Evolutionary conservation across 2,797 vertebrate genomes (phyloP), one percentile per base, ranked within the genome.

Genomic region (Vireo griseus): DNA sequence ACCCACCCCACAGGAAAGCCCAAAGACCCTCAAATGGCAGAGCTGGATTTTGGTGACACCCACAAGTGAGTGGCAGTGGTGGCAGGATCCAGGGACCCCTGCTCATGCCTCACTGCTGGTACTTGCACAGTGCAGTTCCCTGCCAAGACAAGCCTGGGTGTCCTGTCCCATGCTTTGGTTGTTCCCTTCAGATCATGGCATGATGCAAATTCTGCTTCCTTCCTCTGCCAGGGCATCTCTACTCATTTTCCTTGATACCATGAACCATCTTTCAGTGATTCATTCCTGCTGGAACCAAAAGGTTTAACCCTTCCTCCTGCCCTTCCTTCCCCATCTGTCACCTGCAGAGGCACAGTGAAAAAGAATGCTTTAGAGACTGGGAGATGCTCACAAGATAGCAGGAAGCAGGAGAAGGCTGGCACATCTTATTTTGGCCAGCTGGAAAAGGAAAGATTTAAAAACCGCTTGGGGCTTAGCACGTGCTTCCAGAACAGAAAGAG

Each of bases 1-100:
- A 67, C 12, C 16, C 19, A 42, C 35, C 26, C 29, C 21, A n/a
- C 2, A 8, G 50, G 28, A 68, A 65, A 86, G n/a, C 5, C 45
- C 0, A 0, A 29, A 75, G 40, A 71, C 7, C 33, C 13, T 21
- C 20, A 21, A 44, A 47, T 0, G 0, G 37, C 39, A 69, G 51
- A 79, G 50, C 6, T 52, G 45, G 48, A 50, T 57, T 59, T 37
- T 52, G 33, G 48, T 67, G 44, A 37, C 20, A 21, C 4, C 13
- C 44, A 63, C 11, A 44, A 54, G 25, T 4, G 15, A 91, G 73
- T 10, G 9, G 20, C 16, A 72, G 45, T 7, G 0, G 0, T 16
- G 22, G 37, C 42, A 74, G 68, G 26, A 92, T 69, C 26, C 77
- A 86, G 52, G 18, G 40, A 20, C 1, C 0, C 3, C 4, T 37